phyloP scores from a whole-genome alignment of 2,888 invertebrate species.

The Clostera curtula region DNA sequence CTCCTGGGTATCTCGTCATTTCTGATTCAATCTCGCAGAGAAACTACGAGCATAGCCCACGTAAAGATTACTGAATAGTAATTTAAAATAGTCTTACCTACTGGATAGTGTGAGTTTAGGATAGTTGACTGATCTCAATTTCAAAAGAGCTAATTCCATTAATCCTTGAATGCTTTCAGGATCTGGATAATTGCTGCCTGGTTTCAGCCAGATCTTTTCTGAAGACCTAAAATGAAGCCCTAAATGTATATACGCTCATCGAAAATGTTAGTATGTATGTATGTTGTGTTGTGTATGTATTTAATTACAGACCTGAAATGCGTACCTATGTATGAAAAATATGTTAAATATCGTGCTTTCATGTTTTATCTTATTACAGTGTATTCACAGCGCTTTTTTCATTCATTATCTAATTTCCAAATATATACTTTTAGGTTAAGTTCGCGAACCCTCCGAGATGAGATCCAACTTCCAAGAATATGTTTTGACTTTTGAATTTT shows the following conservation, averaged over 20 bases:
- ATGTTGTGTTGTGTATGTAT: neutral
- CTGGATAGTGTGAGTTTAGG: constrained; percentile 79
- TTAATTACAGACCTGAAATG: constrained; percentile 78
- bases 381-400: constrained; percentile 4
- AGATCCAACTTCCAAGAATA: too few species aligned
- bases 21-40: too few species aligned
- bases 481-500: too few species aligned
- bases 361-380: constrained; percentile 32
- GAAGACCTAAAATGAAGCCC: too few species aligned
- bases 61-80: too few species aligned
- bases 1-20: too few species aligned
- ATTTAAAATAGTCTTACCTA: constrained; percentile 72
- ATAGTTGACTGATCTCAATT: constrained; percentile 70
- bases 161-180: constrained; percentile 82
- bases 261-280: constrained; percentile 10
- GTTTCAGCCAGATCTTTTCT: constrained; percentile 76
- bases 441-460: too few species aligned
- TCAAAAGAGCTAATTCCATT: constrained; percentile 78
- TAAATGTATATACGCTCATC: too few species aligned
- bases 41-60: too few species aligned
- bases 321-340: constrained; percentile 86
- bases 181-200: constrained; percentile 68
- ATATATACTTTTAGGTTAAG: too few species aligned
- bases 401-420: too few species aligned
- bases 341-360: constrained; percentile 82